Base-by-base conservation (phyloP, 2,113 vertebrate genomes). In the Malurus alboscapulatus region DNA sequence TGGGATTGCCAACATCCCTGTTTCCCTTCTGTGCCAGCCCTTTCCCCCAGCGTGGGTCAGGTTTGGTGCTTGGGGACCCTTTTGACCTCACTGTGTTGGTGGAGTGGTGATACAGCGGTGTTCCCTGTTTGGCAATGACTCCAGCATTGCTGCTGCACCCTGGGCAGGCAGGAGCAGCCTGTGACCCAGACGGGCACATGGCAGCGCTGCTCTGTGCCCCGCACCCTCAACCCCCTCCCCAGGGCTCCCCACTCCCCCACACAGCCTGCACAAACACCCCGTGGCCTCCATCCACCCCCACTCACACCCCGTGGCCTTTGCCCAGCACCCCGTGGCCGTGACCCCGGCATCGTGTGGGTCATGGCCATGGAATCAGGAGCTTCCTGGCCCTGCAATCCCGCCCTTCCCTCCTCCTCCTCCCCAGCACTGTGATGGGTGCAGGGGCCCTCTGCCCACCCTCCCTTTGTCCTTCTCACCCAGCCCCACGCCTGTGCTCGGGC, bases 341-440 rank as follows among this genome's bases (percentile, higher is more conserved):
- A 63, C 4, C 24, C 27, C 4, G 5, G 34, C 30, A 15, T 8
- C 1, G 1, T 4, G 20, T 0, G 0, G 19, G 45, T 47, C 4
- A 1, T 3, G 58, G 57, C 67, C 12, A 7, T 0, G 2, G 62
- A 7, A 55, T 34, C 67, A 12, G 0, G 3, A 75, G 12, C 48
- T 47, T 27, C 34, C n/a, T 1, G 1, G 40, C 6, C 54, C 63
- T 14, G 8, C 29, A 9, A 2, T 10, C 45, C 34, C 84, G 22
- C n/a, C 40, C 18, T 69, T n/a, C 45, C 68, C 61, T 81, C 61
- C 67, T 83, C 55, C 44, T 84, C 51, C 45, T 75, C 54, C 34
- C n/a, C 69, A n/a, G 66, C 19, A 2, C 0, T 18, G 26, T 2
- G 17, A 30, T n/a, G 71, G 48, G 27, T 3, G 7, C 14, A 0